Evolutionary conservation across 2,888 invertebrate genomes (phyloP), one percentile per base, ranked within the genome.

Genomic region (Luperina nickerlii): DNA sequence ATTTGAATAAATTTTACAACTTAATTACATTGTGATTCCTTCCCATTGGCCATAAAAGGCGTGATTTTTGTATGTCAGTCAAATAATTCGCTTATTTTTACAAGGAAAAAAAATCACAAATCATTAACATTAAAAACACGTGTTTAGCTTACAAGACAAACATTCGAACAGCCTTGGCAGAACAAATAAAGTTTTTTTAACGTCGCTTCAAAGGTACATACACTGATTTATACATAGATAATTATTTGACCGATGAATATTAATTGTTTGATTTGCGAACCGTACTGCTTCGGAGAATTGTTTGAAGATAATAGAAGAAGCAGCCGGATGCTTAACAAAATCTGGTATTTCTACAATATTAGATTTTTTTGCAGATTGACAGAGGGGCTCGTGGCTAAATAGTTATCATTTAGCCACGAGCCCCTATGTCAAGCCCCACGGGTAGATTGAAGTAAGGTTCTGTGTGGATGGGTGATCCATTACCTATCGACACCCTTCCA

Each of bases 181-280:
- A 51, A 45, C 72, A 85, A 85, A 82, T 63, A 82, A 42, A 18
- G 13, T 7, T 62, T 73, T 76, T 62, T 45, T 4, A 38, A 57
- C 20, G 32, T 48, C 57, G 2, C 13, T 6, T 15, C 11, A 18
- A 11, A 42, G 6, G 4, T 20, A 42, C 66, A 67, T 20, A 42
- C 66, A 67, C 45, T n/a, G 81, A 84, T 75, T 63, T 69, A 73
- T 32, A 81, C 70, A 70, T 69, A 67, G 57, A 67, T 69, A 67
- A 68, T 78, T 76, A 81, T 78, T 85, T 78, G 38, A 68, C n/a
- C 27, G 45, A 24, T 78, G 82, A 78, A 78, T 85, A 82, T 82
- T 74, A 76, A 84, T 85, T 85, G 76, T 85, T 85, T 84, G 85
- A 68, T 27, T 66, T 74, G 45, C 51, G 45, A 70, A 42, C 68